These are phyloP conservation scores for Psephotus haematonotus DNA, from an alignment of 2,113 vertebrate genomes.

Conservation along the genomic window DNA sequence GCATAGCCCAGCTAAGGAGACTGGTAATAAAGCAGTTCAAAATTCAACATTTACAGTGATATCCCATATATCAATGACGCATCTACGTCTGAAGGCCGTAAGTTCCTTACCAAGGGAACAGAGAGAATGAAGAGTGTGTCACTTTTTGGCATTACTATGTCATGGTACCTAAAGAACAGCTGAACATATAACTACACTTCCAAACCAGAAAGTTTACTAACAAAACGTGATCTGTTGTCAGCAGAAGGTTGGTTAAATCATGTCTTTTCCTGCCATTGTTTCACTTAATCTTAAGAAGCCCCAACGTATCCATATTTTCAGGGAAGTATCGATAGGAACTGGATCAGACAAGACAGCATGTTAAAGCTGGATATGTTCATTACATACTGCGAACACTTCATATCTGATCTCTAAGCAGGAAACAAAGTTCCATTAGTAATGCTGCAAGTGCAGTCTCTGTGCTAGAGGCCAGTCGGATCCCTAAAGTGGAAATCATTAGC, in stretches of 20 bases:
- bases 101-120: neutral
- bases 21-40: neutral
- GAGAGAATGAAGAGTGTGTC: neutral
- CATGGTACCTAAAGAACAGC: neutral
- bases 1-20: neutral
- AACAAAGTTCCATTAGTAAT: neutral
- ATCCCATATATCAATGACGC: neutral
- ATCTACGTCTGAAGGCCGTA: neutral
- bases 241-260: neutral
- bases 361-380: neutral
- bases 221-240: neutral
- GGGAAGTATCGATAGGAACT: neutral
- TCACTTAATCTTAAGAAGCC: neutral
- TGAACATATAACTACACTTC: neutral
- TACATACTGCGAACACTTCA: neutral
- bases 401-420: neutral
- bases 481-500: neutral
- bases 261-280: neutral
- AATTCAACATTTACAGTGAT: neutral
- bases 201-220: neutral
- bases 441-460: neutral
- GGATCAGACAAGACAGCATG: neutral
- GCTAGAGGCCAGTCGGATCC: neutral
- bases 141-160: neutral
- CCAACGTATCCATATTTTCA: neutral